A percentile compares a stretch with the other conserved stretches of the same genome.
phyloP scores from a whole-genome alignment of 2,888 invertebrate species.

The Drosophila recens region DNA sequence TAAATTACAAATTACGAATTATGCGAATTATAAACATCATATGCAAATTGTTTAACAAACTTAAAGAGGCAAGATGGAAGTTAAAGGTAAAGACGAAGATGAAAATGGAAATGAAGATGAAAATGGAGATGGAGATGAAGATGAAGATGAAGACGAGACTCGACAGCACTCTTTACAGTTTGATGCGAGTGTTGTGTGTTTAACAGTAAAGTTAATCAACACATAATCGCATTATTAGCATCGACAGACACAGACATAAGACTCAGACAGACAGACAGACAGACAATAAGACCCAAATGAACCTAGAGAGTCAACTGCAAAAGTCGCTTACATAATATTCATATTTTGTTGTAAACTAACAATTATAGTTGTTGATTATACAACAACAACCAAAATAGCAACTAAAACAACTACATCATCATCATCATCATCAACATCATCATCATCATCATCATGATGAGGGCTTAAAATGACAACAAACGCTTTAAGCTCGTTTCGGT shows the following conservation, averaged over 20 bases:
- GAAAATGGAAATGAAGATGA: neutral
- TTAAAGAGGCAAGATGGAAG: neutral
- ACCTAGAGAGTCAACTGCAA: conserved; percentile 20
- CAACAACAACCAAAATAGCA: conserved; percentile 17
- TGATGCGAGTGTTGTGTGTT: conserved; percentile 34
- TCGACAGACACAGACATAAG: conserved; percentile 33
- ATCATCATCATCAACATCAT: neutral
- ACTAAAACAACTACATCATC: neutral
- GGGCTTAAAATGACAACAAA: conserved; percentile 8
- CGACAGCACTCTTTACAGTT: conserved; percentile 44
- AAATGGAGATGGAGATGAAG: neutral
- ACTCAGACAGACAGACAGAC: conserved; percentile 25
- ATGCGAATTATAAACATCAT: conserved; percentile 22
- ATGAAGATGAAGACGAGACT: conserved; percentile 1
- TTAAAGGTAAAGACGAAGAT: conserved; percentile 5
- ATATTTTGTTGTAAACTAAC: conserved; percentile 12
- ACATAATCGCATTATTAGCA: conserved; percentile 75
- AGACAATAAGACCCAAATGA: neutral
- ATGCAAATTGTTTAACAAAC: conserved; percentile 21
- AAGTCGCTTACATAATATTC: conserved; percentile 36
- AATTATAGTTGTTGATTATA: conserved; percentile 24
- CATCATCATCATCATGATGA: neutral
- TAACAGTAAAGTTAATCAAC: conserved; percentile 70
- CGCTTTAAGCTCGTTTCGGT: conserved; percentile 10
- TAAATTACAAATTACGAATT: conserved; percentile 15